Percentiles rank a stretch among this genome's conserved stretches.
phyloP scores from a whole-genome alignment of 2,888 invertebrate genomes.

The Parochlus steinenii region DNA sequence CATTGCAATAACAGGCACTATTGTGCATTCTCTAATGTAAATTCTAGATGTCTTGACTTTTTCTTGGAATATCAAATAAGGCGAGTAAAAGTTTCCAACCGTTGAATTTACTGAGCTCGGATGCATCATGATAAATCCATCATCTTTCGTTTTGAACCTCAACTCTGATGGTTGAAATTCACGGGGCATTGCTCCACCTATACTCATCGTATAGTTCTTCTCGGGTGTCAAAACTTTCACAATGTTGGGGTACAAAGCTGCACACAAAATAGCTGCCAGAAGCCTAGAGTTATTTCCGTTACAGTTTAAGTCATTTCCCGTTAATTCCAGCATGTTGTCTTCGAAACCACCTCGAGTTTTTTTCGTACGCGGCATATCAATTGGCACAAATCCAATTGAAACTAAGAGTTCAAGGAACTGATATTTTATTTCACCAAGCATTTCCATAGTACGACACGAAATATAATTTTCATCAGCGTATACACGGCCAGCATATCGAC shows the following conservation, averaged over 20 bases:
- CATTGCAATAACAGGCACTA: slow-evolving; percentile 59
- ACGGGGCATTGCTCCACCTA: slow-evolving; percentile 56
- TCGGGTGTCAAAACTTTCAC: slow-evolving; percentile 65
- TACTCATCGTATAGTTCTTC: slow-evolving; percentile 55
- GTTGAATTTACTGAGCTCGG: slow-evolving; percentile 60
- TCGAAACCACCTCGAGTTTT: slow-evolving; percentile 32
- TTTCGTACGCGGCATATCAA: slow-evolving; percentile 39
- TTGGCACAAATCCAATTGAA: slow-evolving; percentile 62
- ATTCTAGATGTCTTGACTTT: slow-evolving; percentile 66
- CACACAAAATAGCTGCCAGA: slow-evolving; percentile 72
- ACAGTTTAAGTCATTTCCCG: slow-evolving; percentile 42
- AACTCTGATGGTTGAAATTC: slow-evolving; percentile 53
- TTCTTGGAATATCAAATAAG: slow-evolving; percentile 67
- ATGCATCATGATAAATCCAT: slow-evolving; percentile 56
- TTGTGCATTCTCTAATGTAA: slow-evolving; percentile 63
- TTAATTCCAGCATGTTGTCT: slow-evolving; percentile 48
- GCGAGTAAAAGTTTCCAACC: slow-evolving; percentile 48
- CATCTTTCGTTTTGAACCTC: slow-evolving; percentile 54
- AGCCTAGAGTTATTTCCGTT: slow-evolving; percentile 59
- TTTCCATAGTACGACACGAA: slow-evolving; percentile 63
- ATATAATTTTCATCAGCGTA: slow-evolving; percentile 76
- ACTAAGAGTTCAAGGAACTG: slow-evolving; percentile 59
- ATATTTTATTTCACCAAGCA: slow-evolving; percentile 73
- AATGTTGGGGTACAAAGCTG: slow-evolving; percentile 85
- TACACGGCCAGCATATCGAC: slow-evolving; percentile 51